phyloP scores from a whole-genome alignment of 2,113 vertebrate species.

The Pholis gunnellus region DNA sequence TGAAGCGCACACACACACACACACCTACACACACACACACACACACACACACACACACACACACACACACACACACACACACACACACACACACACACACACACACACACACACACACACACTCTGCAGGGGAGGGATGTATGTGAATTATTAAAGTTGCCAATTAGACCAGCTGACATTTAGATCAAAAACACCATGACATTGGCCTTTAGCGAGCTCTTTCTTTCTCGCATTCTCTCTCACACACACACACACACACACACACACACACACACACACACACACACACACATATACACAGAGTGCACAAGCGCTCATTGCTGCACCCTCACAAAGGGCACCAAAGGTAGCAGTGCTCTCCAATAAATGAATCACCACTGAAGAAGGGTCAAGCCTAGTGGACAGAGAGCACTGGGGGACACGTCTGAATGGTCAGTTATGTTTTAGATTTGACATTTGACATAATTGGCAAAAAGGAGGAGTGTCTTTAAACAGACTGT shows the following conservation, averaged over 20 bases:
- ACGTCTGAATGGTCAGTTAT: slow-evolving; percentile 15
- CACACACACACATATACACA: slow-evolving; percentile 2
- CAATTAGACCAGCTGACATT: slow-evolving; percentile 83
- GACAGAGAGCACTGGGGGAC: slow-evolving; percentile 29
- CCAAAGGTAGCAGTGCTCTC: slow-evolving; percentile 24
- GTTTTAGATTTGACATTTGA: slow-evolving; percentile 60
- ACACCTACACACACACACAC: slow-evolving; percentile 47
- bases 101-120: slow-evolving; percentile 49
- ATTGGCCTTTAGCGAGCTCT: slow-evolving; percentile 71
- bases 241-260: neutral
- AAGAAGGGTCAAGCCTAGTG: slow-evolving; percentile 47
- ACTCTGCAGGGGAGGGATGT: slow-evolving; percentile 61
- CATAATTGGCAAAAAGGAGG: slow-evolving; percentile 38
- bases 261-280: slow-evolving; percentile 26
- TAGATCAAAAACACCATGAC: slow-evolving; percentile 80
- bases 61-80: slow-evolving; percentile 44
- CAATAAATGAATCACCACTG: slow-evolving; percentile 54
- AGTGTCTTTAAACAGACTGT: neutral
- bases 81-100: slow-evolving; percentile 39
- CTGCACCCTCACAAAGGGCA: slow-evolving; percentile 57
- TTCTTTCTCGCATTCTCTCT: slow-evolving; percentile 11
- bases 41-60: slow-evolving; percentile 40
- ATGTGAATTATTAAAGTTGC: slow-evolving; percentile 82
- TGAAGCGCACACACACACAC: slow-evolving; percentile 31
- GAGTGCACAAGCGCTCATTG: slow-evolving; percentile 30